Base-by-base conservation (phyloP, 2,797 vertebrate genomes). In the Clarias fuscus region DNA sequence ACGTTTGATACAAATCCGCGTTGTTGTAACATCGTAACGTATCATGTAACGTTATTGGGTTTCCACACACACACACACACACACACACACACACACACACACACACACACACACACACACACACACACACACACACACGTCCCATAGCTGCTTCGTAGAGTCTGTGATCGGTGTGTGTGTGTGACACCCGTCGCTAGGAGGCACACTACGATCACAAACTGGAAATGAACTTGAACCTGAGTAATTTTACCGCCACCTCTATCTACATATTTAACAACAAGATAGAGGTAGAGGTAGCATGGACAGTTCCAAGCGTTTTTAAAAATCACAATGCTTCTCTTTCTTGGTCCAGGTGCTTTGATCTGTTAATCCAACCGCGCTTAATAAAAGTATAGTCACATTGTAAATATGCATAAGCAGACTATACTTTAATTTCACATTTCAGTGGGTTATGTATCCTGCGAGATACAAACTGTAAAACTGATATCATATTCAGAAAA, bases 121-220 rank as follows among this genome's bases (percentile, higher is more conserved):
- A 85, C 62, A 64, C 59, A 65, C 59, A 84, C 77, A 88, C 80
- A 85, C 84, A 82, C 78, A 43, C 85, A 62, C 83, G 85, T 86
- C 86, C 86, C 79, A 61, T 43, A 56, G 65, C 83, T 33, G 83
- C n/a, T 22, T 40, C 61, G 72, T 68, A 53, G 24, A 67, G 62
- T 53, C 79, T 67, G 64, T 67, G 62, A 81, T 81, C 62, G 4
- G 75, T 24, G 70, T 24, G 40, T 62, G 70, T 94, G 92, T 86
- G 92, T 88, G 79, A 77, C 85, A 86, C 89, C 90, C 88, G 95
- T 96, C 97, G 95, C 97, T 98, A 99, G 98, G 97, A 97, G 97
- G 98, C 98, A 98, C 96, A 97, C 93, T 94, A 94, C 94, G 97
- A 97, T 97, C 97, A 97, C 95, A 95, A 97, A 97, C 97, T 94